Base-by-base conservation (phyloP, 2,888 invertebrate genomes). In the Marasmarcha lunaedactyla region DNA sequence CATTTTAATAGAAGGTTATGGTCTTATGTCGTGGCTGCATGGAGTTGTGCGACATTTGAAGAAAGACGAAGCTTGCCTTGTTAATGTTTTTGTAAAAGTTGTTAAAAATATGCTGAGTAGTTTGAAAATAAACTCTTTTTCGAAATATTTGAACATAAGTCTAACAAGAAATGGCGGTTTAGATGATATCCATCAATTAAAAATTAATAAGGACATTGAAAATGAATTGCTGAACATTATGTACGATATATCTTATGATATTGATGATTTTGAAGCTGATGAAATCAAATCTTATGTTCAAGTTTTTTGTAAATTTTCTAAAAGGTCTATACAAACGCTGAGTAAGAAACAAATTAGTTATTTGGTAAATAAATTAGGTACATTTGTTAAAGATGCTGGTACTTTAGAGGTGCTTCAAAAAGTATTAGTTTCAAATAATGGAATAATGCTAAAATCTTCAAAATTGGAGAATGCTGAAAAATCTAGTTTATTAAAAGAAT, bases 11-110 rank as follows among this genome's bases (percentile, higher is more conserved):
- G 88, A 87, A 44, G 86, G 87, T 15, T 87, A 90, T 50, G 90
- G 92, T 0, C 63, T 95, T 1, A 55, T 94, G 15, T 81, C 90
- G 0, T 94, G 94, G 92, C 56, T 94, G 1, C 68, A 78, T 46
- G 63, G 56, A 1, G 56, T 63, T 0, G 66, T 66, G 0, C 56
- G 63, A 36, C 62, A 61, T 12, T 48, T 70, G n/a, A 47, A 48
- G 1, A 63, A 46, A 33, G 65, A 63, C 6, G 74, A 78, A 15
- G 70, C 50, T 38, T 38, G 43, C 1, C 42, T 74, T 4, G 49
- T 69, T 1, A 65, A 56, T 45, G 49, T 47, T 15, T 46, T 73
- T n/a, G 45, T 74, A 9, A 43, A 40, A 27, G 38, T 81, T 0
- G 42, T 78, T 1, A 61, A 52, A 38, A 73, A 59, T 44, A 59